Base-by-base conservation (phyloP, 2,888 invertebrate species). In the Cataglyphis livida region DNA sequence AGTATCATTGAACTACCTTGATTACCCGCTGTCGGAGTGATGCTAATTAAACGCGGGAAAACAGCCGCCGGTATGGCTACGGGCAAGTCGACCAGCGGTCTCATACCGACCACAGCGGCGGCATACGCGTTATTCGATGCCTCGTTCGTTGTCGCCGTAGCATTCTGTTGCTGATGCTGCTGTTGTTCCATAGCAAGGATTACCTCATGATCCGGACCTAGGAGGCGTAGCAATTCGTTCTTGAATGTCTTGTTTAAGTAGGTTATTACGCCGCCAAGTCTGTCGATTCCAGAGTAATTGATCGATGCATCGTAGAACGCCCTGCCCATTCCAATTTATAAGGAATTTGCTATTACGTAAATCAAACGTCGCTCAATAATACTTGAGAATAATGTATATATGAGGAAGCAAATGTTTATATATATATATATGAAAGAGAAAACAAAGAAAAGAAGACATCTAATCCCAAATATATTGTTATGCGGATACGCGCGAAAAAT, bases 251-350 rank as follows among this genome's bases (percentile, higher is more conserved):
- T 96, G 59, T 96, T 96, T 0, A 97, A 94, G 91, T 97, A 96
- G 0, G 97, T 96, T 62, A 96, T 93, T 0, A 97, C 96, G 6
- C 97, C 97, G 4, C 97, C 97, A 68, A 97, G 95, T 73, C 97
- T 95, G 90, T 97, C 97, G 5, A 96, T 96, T 82, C 96, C 96
- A 91, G 96, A 96, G 91, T 96, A 97, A 90, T 96, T 96, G 62
- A 97, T 95, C 57, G 96, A 96, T 4, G 96, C 96, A 86, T 97
- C 96, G 88, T 96, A 96, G 92, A 97, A 97, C 12, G 96, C 95
- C 87, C 95, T 95, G 83, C 93, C 90, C 25, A 95, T 88, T 87
- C 70, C 73, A 86, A 87, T 90, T 86, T 81, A 87, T 76, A 86
- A 85, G 95, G 84, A 88, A 81, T 84, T 82, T 64, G 59, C 82